Base-by-base conservation (phyloP, 2,797 vertebrate species). In the Amniataba percoides region DNA sequence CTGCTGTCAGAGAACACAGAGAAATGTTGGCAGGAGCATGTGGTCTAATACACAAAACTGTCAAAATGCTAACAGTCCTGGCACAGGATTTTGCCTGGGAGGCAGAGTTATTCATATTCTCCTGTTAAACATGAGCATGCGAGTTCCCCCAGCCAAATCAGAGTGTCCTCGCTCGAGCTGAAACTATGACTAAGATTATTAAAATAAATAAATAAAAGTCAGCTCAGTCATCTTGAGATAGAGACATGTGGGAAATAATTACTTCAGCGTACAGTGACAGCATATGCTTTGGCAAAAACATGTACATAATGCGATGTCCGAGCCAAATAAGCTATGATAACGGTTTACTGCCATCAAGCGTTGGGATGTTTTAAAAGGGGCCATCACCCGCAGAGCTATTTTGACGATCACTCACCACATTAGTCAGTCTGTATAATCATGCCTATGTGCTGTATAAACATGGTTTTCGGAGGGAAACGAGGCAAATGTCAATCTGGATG, bases 61-160 rank as follows among this genome's bases (percentile, higher is more conserved):
- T 92, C 88, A 89, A 80, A 82, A 87, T 66, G 83, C 87, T 89
- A 90, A 92, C 81, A 80, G 82, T 74, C 82, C 79, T 83, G 88
- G 89, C 84, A 71, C 70, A 18, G 27, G 15, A 43, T 36, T 67
- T 52, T 52, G 81, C 84, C 83, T 59, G 43, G 52, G 61, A 87
- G 81, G 74, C 77, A 67, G 58, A 78, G 70, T 87, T 75, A 76
- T 83, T 87, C 76, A 86, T 85, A 71, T 77, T 79, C 70, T 70
- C 62, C 68, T 42, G 71, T 84, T 82, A 71, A 83, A 86, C 78
- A 69, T n/a, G 39, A 74, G 79, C 76, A 77, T 23, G 13, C 19
- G 67, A 71, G 69, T 61, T 48, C 60, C 25, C 42, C 53, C 15
- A 51, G 69, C 71, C 70, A 55, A 82, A 78, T 62, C n/a, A 9